Conservation (phyloP, 2,113 vertebrate genomes). For the Symphodus melops region DNA sequence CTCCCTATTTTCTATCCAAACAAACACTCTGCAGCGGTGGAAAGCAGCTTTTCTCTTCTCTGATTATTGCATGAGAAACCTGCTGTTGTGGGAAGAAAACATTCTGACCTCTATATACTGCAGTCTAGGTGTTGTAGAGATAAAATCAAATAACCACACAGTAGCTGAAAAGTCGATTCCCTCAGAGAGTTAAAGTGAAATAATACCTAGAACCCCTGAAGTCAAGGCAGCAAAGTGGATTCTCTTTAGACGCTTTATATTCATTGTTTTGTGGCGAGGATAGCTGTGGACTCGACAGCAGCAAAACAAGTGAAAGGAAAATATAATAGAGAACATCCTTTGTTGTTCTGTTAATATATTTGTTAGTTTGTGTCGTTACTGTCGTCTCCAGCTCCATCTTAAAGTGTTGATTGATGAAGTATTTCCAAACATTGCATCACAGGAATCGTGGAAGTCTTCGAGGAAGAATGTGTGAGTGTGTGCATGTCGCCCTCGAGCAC, state of each 20-base stretch:
- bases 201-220: neutral
- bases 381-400: neutral
- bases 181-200: neutral
- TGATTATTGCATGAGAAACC: neutral
- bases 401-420: neutral
- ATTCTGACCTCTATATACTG: neutral
- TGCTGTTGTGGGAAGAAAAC: neutral
- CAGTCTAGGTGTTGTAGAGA: neutral
- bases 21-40: neutral
- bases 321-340: neutral
- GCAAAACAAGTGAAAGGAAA: neutral
- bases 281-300: neutral
- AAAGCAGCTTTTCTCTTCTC: neutral
- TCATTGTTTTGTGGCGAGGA: neutral
- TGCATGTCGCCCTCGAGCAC: too few species aligned
- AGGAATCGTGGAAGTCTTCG: neutral
- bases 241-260: neutral
- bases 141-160: neutral
- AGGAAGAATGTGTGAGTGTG: too few species aligned
- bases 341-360: neutral
- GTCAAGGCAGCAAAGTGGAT: neutral
- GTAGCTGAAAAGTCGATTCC: neutral
- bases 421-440: neutral
- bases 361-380: neutral
- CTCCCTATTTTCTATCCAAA: neutral